Evolutionary conservation across 2,888 invertebrate species (phyloP).

Genomic region (Pycnomerus fuliginosus): DNA sequence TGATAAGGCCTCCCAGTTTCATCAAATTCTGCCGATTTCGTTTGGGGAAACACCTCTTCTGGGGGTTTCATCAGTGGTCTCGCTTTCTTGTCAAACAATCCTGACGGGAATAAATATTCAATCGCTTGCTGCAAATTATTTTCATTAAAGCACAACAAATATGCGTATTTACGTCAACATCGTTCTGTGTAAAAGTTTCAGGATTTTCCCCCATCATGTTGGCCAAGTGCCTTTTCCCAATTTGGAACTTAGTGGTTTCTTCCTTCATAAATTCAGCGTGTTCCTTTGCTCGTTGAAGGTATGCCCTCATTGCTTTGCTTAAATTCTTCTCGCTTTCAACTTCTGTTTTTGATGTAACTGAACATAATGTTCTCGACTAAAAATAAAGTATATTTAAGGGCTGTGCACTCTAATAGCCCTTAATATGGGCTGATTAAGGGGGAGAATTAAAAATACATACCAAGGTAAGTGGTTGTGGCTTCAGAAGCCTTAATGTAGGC

Average conservation of each 20-base stretch:
- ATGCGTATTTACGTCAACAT: constrained; percentile 69
- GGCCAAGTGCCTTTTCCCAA: constrained; percentile 93
- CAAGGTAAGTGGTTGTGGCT: no score
- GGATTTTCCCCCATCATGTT: constrained; percentile 98
- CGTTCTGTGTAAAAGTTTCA: constrained; percentile 82
- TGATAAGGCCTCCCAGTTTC: constrained; percentile 88
- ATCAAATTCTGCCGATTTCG: constrained; percentile 89
- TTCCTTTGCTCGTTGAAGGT: constrained; percentile 77
- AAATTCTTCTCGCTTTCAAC: constrained; percentile 58
- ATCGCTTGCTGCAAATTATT: constrained; percentile 70
- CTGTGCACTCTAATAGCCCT: no score
- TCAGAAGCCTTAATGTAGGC: no score
- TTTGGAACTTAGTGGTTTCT: constrained; percentile 77
- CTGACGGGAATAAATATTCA: constrained; percentile 94
- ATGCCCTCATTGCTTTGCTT: constrained; percentile 88
- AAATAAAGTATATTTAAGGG: no score
- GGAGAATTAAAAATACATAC: no score
- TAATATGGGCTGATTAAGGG: no score
- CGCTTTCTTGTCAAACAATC: constrained; percentile 80
- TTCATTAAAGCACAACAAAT: constrained; percentile 4
- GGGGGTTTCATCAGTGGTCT: constrained; percentile 90
- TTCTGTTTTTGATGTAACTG: no score
- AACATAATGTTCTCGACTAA: no score
- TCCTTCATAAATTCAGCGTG: constrained; percentile 83
- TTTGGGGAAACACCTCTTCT: constrained; percentile 77